A percentile compares a stretch with the other conserved stretches of the same genome.
Conservation (phyloP, 2,113 vertebrate genomes). For the Mastomys natalensis region DNA sequence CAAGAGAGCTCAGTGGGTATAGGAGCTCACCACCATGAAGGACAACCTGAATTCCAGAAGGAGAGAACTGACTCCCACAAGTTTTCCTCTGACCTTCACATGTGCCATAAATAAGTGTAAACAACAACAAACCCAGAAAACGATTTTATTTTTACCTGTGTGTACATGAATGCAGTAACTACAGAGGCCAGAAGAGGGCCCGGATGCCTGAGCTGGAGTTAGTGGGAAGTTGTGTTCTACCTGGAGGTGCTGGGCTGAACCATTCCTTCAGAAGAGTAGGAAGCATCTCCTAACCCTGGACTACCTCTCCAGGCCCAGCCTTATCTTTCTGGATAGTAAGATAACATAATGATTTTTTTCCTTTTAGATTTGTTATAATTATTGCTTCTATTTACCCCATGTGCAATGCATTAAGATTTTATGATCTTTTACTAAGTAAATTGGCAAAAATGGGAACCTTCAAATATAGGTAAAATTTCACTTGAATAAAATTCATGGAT, state of each 20-base stretch:
- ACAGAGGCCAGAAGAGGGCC: not conserved
- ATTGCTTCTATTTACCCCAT: not conserved
- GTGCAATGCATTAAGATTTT: not conserved
- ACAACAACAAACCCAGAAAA: not conserved
- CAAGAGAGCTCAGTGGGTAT: not conserved
- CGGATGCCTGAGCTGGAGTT: not conserved
- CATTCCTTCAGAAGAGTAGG: not conserved
- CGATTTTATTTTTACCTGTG: not conserved
- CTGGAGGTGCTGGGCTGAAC: not conserved
- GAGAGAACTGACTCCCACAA: not conserved
- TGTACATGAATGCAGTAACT: not conserved
- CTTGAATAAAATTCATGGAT: slow-evolving; percentile 9
- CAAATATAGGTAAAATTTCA: slow-evolving; percentile 20
- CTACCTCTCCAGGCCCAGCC: not conserved
- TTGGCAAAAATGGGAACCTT: not conserved
- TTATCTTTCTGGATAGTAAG: not conserved
- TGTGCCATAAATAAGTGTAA: not conserved
- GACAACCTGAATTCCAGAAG: not conserved
- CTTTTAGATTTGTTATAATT: slow-evolving; percentile 22
- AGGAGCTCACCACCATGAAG: not conserved
- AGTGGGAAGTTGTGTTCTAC: not conserved
- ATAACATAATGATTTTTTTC: not conserved
- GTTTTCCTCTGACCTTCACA: not conserved
- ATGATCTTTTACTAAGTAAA: not conserved
- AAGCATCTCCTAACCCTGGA: not conserved